Conservation (phyloP, 2,888 invertebrate genomes). For the Plusia festucae region DNA sequence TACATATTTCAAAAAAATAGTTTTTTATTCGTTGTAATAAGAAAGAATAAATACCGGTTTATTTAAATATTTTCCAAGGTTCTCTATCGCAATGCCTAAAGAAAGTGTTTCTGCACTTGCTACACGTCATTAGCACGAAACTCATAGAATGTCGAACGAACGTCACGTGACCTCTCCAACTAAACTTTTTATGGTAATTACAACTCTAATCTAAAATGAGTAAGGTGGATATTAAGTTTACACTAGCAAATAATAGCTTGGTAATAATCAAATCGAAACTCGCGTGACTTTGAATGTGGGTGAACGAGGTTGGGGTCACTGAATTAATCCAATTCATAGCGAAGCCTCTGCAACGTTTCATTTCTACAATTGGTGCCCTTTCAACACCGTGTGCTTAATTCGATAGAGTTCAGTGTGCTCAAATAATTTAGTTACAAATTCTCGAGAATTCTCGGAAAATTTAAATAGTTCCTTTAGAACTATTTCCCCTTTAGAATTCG, state of each 20-base stretch:
- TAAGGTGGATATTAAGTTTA: conserved; percentile 4
- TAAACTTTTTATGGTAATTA: conserved; percentile 7
- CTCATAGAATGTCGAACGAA: background rate
- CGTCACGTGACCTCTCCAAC: background rate
- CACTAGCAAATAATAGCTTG: conserved; percentile 10
- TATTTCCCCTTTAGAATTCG: conserved; percentile 16
- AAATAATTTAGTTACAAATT: conserved; percentile 39
- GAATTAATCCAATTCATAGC: conserved; percentile 72
- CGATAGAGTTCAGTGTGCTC: conserved; percentile 46
- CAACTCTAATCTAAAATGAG: conserved; percentile 4
- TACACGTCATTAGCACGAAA: conserved; percentile 12
- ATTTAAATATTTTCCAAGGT: background rate
- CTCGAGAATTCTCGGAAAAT: conserved; percentile 30
- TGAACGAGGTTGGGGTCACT: conserved; percentile 72
- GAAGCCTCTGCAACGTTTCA: conserved; percentile 70
- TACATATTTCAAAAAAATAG: no score
- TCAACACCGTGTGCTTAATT: conserved; percentile 51
- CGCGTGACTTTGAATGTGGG: conserved; percentile 73
- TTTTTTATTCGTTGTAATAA: no score
- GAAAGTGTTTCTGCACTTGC: conserved; percentile 15
- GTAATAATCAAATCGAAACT: conserved; percentile 56
- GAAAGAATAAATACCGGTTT: no score
- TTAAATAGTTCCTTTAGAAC: conserved; percentile 22
- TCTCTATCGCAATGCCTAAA: conserved; percentile 4
- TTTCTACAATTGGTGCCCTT: conserved; percentile 53